A percentile compares a stretch with the other conserved stretches of the same genome.
Conservation (phyloP, 2,888 invertebrate genomes). For the Drosophila diplacantha region DNA sequence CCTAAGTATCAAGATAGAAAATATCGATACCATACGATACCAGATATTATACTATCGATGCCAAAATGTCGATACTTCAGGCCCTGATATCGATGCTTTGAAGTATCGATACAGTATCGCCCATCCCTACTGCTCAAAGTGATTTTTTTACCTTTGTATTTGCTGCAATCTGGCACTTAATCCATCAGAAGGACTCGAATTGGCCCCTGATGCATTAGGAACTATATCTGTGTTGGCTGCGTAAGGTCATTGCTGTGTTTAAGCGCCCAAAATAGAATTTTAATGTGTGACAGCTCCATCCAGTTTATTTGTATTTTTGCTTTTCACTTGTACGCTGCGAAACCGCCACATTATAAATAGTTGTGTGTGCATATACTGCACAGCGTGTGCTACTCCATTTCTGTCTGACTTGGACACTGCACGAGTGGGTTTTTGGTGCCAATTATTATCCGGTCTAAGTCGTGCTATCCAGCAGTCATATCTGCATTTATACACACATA, state of each 20-base stretch:
- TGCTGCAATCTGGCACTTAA: conserved; percentile 5
- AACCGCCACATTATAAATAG: conserved; percentile 29
- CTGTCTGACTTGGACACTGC: conserved; percentile 17
- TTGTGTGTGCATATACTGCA: conserved; percentile 43
- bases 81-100: no score
- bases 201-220: conserved; percentile 30
- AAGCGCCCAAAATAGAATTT: conserved; percentile 64
- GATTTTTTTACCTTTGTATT: not conserved
- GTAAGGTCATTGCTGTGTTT: conserved; percentile 53
- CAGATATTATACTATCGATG: no score
- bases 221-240: conserved; percentile 32
- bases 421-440: conserved; percentile 24
- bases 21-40: no score
- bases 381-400: conserved; percentile 36
- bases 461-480: not conserved
- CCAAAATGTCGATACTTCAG: no score
- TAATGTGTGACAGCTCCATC: conserved; percentile 52
- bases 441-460: conserved; percentile 15
- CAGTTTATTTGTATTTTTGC: conserved; percentile 33
- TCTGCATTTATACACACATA: not conserved
- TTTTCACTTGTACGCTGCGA: conserved; percentile 27
- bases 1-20: no score
- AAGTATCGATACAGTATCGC: no score
- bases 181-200: conserved; percentile 23
- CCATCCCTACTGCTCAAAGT: no score